A percentile compares a stretch with the other conserved stretches of the same genome.
Evolutionary conservation across 2,888 invertebrate genomes (phyloP).

Genomic region (Cristatella mucedo): DNA sequence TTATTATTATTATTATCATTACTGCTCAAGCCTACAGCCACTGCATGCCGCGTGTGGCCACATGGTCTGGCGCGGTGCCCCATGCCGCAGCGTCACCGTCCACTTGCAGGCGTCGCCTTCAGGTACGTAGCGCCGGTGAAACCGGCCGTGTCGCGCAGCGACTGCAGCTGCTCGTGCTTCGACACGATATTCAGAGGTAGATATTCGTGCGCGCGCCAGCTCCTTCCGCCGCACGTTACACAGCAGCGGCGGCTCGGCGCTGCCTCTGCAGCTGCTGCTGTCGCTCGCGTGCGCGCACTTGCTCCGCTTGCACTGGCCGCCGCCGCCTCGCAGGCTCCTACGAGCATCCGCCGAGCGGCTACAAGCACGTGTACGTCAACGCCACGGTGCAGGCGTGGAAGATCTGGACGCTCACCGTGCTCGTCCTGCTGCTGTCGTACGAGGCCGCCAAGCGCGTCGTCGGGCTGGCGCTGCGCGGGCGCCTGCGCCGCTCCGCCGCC

Average conservation of each 20-base stretch:
- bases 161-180: constrained; percentile 58
- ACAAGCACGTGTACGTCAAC: constrained; percentile 36
- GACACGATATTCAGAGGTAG: constrained; percentile 60
- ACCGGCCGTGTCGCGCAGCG: constrained; percentile 48
- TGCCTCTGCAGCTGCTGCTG: neutral
- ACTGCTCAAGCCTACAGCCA: too few species aligned
- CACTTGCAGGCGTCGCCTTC: constrained; percentile 27
- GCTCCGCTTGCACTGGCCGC: too few species aligned
- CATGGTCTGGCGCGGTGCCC: too few species aligned
- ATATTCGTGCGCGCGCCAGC: constrained; percentile 33
- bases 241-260: neutral
- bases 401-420: constrained; percentile 26
- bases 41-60: too few species aligned
- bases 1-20: too few species aligned
- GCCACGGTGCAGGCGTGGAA: constrained; percentile 24
- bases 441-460: constrained; percentile 29
- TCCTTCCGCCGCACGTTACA: neutral
- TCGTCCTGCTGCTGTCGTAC: constrained; percentile 26
- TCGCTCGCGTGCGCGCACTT: too few species aligned
- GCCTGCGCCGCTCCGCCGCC: constrained; percentile 21
- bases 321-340: constrained; percentile 29
- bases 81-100: too few species aligned
- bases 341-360: constrained; percentile 27
- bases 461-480: constrained; percentile 16
- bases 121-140: constrained; percentile 53